These are phyloP conservation scores for Tipula helvola DNA, from an alignment of 2,888 invertebrate species.

Conservation along the genomic window DNA sequence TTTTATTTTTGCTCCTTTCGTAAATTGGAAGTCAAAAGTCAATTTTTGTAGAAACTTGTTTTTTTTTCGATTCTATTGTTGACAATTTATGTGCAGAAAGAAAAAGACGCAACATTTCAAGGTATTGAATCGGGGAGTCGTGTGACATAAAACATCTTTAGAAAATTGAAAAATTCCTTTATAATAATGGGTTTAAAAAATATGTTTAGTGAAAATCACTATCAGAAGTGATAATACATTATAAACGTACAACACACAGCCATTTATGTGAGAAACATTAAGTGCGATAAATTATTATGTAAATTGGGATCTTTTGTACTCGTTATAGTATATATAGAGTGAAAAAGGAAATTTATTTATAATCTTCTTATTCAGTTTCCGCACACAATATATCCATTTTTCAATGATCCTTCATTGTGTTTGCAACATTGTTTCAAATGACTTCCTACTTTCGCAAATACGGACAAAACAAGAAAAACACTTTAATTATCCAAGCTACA, in stretches of 20 bases:
- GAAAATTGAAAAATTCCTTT: neutral
- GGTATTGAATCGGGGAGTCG: neutral
- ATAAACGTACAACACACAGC: neutral
- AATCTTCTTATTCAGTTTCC: neutral
- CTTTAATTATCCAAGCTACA: too few relatives aligned
- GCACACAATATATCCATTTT: too few relatives aligned
- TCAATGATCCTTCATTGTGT: neutral
- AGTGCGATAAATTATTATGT: neutral
- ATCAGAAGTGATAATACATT: neutral
- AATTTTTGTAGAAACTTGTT: neutral
- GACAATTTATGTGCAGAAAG: neutral
- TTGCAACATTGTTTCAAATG: neutral
- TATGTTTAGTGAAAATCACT: neutral
- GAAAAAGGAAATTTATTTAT: neutral
- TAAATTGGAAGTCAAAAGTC: neutral
- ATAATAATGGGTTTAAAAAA: neutral
- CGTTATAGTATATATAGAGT: neutral
- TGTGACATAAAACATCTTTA: neutral
- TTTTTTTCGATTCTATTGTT: neutral
- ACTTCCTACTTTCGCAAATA: neutral
- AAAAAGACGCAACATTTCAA: neutral
- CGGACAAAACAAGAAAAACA: neutral
- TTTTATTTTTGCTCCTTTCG: neutral
- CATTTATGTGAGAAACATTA: neutral
- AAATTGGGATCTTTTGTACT: neutral